phyloP scores from a whole-genome alignment of 2,888 invertebrate genomes.

The Mycogona germanica region DNA sequence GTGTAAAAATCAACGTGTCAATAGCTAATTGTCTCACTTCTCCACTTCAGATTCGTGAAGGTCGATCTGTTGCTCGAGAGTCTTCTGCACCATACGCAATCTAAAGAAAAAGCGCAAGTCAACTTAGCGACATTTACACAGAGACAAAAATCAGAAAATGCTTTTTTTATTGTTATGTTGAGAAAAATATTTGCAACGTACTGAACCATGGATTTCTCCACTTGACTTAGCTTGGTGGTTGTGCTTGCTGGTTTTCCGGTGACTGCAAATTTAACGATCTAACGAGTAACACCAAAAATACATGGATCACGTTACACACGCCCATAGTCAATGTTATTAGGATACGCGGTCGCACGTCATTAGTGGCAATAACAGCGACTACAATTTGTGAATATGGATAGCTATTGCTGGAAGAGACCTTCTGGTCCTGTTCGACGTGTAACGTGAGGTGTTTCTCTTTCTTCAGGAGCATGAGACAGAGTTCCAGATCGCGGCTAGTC shows the following conservation, averaged over 20 bases:
- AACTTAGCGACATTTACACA: background rate
- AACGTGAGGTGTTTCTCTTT: slow-evolving; percentile 4
- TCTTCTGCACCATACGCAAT: background rate
- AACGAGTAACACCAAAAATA: background rate
- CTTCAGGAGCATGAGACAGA: background rate
- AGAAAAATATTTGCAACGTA: background rate
- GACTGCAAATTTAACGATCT: slow-evolving; percentile 8
- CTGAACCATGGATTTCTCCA: slow-evolving; percentile 7
- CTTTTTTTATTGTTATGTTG: background rate
- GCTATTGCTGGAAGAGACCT: background rate
- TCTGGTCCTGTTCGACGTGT: background rate
- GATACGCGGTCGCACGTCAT: too few relatives aligned
- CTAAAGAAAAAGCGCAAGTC: background rate
- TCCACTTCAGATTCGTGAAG: slow-evolving; percentile 2
- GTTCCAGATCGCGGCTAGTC: slow-evolving; percentile 3
- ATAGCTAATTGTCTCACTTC: too few relatives aligned
- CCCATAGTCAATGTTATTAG: too few relatives aligned
- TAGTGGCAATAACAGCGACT: too few relatives aligned
- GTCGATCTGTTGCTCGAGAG: slow-evolving; percentile 3
- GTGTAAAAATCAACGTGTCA: too few relatives aligned
- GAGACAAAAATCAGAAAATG: background rate
- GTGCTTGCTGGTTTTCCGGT: background rate
- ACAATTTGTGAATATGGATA: background rate
- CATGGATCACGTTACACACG: background rate
- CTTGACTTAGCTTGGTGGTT: background rate